Base-by-base conservation (phyloP, 1,140 invertebrate genomes). In the Episyrphus balteatus region DNA sequence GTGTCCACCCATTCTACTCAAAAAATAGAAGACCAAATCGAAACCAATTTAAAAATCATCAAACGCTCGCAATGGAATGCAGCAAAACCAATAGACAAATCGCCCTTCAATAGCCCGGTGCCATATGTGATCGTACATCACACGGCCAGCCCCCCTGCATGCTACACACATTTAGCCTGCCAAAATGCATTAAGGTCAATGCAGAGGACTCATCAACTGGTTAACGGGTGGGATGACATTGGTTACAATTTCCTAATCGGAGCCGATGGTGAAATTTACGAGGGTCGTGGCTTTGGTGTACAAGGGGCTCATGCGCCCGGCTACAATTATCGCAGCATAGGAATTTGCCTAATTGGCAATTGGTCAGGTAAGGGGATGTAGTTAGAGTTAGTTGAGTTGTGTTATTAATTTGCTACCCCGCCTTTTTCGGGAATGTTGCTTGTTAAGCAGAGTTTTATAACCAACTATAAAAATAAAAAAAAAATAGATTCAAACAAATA, bases 121-220 rank as follows among this genome's bases (percentile, higher is more conserved):
- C 74, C 76, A 2, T 81, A 76, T 45, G 81, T 84, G 2, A 78
- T 87, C 41, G 80, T 86, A 46, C 82, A 83, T 66, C 83, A 86
- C 55, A 78, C 79, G 0, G 74, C 73, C 50, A 62, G 57, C 14
- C 75, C 75, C 3, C 49, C 57, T 3, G 75, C 72, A 0, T 86
- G 83, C 57, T 53, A 60, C 15, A 75, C 51, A 55, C 42, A 47
- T 10, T 41, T 47, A 2, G 62, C 73, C 34, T 77, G 75, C 50
- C 50, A 55, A 5, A 26, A 43, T 50, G 48, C n/a, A 11, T 12
- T 78, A 72, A 59, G 66, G 32, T 51, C 42, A 37, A 75, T 78
- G 69, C 77, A 77, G 47, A 55, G 71, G 46, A 66, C 58, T 19
- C 76, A 78, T 51, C 71, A 72, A 59, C 73, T 80, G 42, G 62